These are phyloP conservation scores for Asarcornis scutulata DNA, from an alignment of 2,113 vertebrate genomes.

Conservation along the genomic window DNA sequence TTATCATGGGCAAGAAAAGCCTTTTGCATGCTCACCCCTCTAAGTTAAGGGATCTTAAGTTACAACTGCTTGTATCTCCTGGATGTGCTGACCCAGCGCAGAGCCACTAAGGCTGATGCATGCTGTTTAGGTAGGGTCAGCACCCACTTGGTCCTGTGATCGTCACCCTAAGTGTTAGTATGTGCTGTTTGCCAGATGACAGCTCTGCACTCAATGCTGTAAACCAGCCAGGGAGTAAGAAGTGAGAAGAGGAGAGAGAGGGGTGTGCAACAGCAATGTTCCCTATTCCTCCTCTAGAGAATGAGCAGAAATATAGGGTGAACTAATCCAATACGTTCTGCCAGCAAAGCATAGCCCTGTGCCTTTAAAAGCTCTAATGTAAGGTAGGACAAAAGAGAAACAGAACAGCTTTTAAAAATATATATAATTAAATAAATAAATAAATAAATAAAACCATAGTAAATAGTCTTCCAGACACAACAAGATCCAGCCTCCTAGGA, in stretches of 20 bases:
- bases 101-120: too few species aligned
- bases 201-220: neutral
- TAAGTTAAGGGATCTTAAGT: neutral
- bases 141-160: too few species aligned
- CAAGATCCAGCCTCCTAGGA: neutral
- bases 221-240: too few species aligned
- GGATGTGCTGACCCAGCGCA: too few species aligned
- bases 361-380: neutral
- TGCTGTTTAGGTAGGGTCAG: too few species aligned
- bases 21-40: neutral
- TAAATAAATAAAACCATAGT: rapidly evolving
- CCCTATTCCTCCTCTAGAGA: neutral
- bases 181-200: too few species aligned
- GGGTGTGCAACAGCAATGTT: neutral
- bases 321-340: rapidly evolving
- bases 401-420: neutral
- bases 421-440: too few species aligned
- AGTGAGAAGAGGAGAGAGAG: too few species aligned
- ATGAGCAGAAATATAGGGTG: neutral
- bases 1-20: neutral
- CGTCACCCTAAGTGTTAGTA: too few species aligned
- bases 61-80: neutral
- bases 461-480: neutral
- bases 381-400: neutral
- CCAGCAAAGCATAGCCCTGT: neutral